phyloP scores from a whole-genome alignment of 2,888 invertebrate genomes.

The Spisula subtruncata region DNA sequence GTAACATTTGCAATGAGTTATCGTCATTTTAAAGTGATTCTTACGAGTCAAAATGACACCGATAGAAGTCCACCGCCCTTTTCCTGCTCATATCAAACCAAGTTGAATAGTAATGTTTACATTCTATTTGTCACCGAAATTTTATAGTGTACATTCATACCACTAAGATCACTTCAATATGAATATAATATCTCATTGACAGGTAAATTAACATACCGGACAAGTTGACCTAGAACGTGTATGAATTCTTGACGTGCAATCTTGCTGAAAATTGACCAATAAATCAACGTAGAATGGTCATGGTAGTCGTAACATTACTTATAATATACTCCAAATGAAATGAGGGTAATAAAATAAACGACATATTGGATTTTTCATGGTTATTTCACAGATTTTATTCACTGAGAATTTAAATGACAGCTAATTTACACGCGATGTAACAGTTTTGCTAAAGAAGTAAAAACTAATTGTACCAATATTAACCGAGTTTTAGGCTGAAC shows the following conservation, averaged over 20 bases:
- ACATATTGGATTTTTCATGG: not conserved
- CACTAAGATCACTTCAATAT: conserved; percentile 5
- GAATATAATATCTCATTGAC: conserved; percentile 30
- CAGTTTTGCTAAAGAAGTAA: too few relatives aligned
- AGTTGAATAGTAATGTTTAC: conserved; percentile 37
- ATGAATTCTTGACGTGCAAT: conserved; percentile 28
- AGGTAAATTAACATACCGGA: conserved; percentile 26
- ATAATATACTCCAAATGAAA: not conserved
- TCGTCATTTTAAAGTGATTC: conserved; percentile 27
- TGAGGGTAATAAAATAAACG: not conserved
- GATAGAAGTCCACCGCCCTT: conserved; percentile 42
- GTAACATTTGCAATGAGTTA: conserved; percentile 29
- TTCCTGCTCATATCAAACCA: conserved; percentile 42
- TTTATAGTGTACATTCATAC: not conserved
- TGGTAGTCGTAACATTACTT: not conserved
- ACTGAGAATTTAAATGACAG: not conserved
- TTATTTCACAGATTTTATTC: not conserved
- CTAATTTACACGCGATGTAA: too few relatives aligned
- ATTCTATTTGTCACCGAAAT: conserved; percentile 30
- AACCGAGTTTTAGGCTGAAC: too few relatives aligned
- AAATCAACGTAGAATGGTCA: not conserved
- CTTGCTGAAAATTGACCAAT: not conserved
- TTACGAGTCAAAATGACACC: conserved; percentile 41
- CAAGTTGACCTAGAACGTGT: conserved; percentile 19
- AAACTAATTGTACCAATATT: too few relatives aligned